Conservation (phyloP, 2,888 invertebrate species). For the Ethmia dodecea region DNA sequence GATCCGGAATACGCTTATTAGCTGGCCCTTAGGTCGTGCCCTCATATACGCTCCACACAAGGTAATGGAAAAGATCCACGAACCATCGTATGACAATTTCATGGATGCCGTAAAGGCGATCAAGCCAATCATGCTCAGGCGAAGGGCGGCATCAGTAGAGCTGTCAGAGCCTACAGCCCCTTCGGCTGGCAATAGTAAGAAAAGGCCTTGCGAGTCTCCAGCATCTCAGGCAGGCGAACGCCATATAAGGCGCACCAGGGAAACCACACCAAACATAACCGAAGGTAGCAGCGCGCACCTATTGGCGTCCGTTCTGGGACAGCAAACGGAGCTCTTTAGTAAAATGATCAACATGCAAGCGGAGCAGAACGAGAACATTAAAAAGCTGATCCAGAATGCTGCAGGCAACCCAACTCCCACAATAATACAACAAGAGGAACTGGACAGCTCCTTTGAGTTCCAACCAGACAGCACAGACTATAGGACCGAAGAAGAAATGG, state of each 20-base stretch:
- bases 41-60: conserved; percentile 6
- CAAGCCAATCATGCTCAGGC: too few relatives aligned
- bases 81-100: conserved; percentile 1
- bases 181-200: too few relatives aligned
- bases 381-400: too few relatives aligned
- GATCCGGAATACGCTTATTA: conserved; percentile 1
- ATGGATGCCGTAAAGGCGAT: background rate
- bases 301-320: too few relatives aligned
- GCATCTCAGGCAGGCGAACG: background rate
- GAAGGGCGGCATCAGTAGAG: too few relatives aligned
- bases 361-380: too few relatives aligned
- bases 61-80: conserved; percentile 7
- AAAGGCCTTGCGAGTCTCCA: too few relatives aligned
- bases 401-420: background rate
- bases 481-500: too few relatives aligned
- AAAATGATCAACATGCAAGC: too few relatives aligned
- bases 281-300: too few relatives aligned
- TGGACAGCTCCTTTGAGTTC: background rate
- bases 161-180: too few relatives aligned
- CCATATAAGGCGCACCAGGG: background rate
- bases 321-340: background rate
- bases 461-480: background rate
- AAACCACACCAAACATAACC: background rate
- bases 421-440: background rate
- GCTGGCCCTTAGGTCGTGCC: conserved; percentile 8